Evolutionary conservation across 2,888 invertebrate species (phyloP).

Genomic region (Litoditis marina): DNA sequence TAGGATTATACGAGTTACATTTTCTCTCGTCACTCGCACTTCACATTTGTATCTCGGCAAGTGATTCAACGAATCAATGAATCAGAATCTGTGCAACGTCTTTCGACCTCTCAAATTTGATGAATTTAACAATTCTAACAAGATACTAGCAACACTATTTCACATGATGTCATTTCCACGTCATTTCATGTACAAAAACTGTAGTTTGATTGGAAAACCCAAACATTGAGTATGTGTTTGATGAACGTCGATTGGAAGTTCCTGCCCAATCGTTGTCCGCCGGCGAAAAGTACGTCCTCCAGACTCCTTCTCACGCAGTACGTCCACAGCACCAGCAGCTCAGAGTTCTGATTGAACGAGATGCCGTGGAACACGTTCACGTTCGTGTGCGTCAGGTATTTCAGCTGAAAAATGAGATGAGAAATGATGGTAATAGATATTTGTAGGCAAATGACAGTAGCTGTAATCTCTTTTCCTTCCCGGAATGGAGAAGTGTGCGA

Average conservation of each 20-base stretch:
- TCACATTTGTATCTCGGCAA: too few relatives aligned
- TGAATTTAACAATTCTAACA: too few relatives aligned
- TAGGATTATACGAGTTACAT: too few relatives aligned
- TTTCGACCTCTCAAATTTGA: too few relatives aligned
- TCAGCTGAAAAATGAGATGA: constrained; percentile 31
- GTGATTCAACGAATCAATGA: too few relatives aligned
- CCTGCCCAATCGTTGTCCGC: constrained; percentile 40
- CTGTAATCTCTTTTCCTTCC: too few relatives aligned
- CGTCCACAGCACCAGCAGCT: constrained; percentile 35
- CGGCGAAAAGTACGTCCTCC: constrained; percentile 37
- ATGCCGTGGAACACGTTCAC: constrained; percentile 41
- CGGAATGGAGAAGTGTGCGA: neutral
- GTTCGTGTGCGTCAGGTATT: constrained; percentile 34
- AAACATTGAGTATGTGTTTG: constrained; percentile 39
- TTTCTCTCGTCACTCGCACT: too few relatives aligned
- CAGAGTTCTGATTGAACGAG: constrained; percentile 41
- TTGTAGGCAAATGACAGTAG: neutral
- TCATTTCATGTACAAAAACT: too few relatives aligned
- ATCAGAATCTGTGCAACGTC: too few relatives aligned
- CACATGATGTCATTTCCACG: too few relatives aligned
- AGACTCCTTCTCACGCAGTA: constrained; percentile 32
- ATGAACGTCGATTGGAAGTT: constrained; percentile 46
- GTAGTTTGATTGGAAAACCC: too few relatives aligned
- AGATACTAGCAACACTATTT: too few relatives aligned
- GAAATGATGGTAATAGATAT: neutral